These are phyloP conservation scores for Parotocinclus haroldoi DNA, from an alignment of 2,797 vertebrate genomes.

Conservation along the genomic window DNA sequence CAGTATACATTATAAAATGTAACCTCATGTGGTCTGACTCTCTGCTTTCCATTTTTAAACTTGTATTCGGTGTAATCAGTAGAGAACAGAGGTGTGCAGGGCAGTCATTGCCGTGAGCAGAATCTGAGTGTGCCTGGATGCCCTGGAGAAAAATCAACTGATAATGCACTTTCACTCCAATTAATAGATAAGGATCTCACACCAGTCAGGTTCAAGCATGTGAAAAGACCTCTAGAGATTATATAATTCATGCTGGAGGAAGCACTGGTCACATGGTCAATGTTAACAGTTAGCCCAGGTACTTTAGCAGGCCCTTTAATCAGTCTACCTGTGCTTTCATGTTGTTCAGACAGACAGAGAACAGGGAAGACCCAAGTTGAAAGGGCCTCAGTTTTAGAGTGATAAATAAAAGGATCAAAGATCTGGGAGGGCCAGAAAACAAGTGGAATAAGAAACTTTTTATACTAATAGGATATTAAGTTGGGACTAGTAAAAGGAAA, in stretches of 20 bases:
- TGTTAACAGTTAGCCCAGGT: slow-evolving; percentile 11
- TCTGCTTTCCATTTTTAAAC: too few relatives aligned
- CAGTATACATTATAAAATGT: too few relatives aligned
- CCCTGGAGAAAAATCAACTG: slow-evolving; percentile 4
- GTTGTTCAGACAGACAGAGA: slow-evolving; percentile 10
- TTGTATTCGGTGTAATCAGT: too few relatives aligned
- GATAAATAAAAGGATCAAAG: too few relatives aligned
- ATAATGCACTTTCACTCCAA: slow-evolving; percentile 19
- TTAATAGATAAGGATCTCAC: slow-evolving; percentile 33
- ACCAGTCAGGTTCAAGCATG: slow-evolving; percentile 16
- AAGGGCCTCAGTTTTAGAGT: not conserved
- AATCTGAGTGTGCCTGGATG: not conserved
- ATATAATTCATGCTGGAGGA: slow-evolving; percentile 22
- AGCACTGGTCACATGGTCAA: slow-evolving; percentile 28
- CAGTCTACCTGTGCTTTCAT: slow-evolving; percentile 7
- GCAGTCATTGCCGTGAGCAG: slow-evolving; percentile 3
- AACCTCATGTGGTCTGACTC: too few relatives aligned
- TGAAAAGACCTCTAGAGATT: not conserved
- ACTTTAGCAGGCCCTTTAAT: slow-evolving; percentile 6
- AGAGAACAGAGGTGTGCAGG: slow-evolving; percentile 3
- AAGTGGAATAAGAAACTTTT: too few relatives aligned
- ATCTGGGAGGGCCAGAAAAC: too few relatives aligned
- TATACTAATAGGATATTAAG: not conserved
- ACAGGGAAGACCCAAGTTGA: slow-evolving; percentile 3
- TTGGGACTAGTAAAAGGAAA: not conserved